Evolutionary conservation across 1,140 invertebrate genomes (phyloP), one percentile per base, ranked within the genome.

Genomic region (Musca vetustissima): DNA sequence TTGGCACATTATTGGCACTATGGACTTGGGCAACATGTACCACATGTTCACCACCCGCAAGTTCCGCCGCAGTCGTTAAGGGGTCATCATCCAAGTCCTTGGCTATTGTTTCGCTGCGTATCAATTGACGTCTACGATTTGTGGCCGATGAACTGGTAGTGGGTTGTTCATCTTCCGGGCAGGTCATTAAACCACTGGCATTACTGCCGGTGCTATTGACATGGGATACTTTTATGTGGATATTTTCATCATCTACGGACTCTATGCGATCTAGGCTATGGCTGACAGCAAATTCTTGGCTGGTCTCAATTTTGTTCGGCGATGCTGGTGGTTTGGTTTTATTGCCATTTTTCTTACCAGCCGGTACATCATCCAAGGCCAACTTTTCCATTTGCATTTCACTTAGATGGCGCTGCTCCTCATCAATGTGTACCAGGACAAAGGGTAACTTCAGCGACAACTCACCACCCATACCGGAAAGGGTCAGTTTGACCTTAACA

Each of bases 401-500:
- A 6, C 68, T 70, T 69, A 28, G 67, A 70, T 14, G 73, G 7
- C 73, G 71, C 55, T 70, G 66, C 0, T 70, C 66, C 55, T 81
- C 75, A 55, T 81, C 80, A 28, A 82, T 70, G 64, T 81, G 77
- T 36, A 81, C 79, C 4, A 94, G 81, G 1, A 88, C 89, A 77
- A 95, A 95, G 0, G 93, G 93, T 25, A 95, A 78, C 80, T 94
- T 94, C 0, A 93, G 82, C 2, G 90, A 90, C 13, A 95, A 82
- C 61, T 92, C 89, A 1, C 91, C 91, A 0, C 92, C 91, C 86
- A 94, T 93, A 2, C 90, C 87, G 49, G 91, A 91, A 1, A 93
- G 85, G 4, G 91, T 83, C 0, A 93, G 82, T 83, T 93, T 93
- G 0, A 94, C 90, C 87, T 95, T 94, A 0, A 94, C 92, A 73